Evolutionary conservation across 2,113 vertebrate species (phyloP).

Genomic region (Pseudorhombus dupliciocellatus): DNA sequence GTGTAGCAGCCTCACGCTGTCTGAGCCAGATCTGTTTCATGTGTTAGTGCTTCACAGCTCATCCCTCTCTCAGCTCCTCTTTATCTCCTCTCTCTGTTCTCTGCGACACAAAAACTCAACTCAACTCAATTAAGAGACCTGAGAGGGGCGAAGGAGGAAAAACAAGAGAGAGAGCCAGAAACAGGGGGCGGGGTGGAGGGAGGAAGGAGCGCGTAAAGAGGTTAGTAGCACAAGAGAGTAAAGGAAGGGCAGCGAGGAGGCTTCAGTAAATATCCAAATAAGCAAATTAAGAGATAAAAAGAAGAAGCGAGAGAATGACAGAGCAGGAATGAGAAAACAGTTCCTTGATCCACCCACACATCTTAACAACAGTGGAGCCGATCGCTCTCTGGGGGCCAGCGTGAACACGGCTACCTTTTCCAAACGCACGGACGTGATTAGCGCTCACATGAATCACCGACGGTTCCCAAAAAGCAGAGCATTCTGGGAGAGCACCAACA

Average conservation of each 20-base stretch:
- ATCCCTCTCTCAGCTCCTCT: slow-evolving; percentile 41
- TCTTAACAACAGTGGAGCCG: slow-evolving; percentile 10
- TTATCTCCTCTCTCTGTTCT: slow-evolving; percentile 55
- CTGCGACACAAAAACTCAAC: slow-evolving; percentile 28
- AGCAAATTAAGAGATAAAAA: slow-evolving; percentile 9
- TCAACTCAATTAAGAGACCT: slow-evolving; percentile 41
- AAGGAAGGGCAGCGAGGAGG: neutral
- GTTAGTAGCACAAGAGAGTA: slow-evolving; percentile 23
- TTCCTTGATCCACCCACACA: slow-evolving; percentile 54
- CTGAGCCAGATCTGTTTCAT: slow-evolving; percentile 24
- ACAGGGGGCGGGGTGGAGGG: neutral
- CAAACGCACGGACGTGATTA: slow-evolving; percentile 33
- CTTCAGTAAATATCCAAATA: slow-evolving; percentile 15
- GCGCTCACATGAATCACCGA: slow-evolving; percentile 6
- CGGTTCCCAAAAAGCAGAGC: neutral
- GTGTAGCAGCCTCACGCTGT: slow-evolving; percentile 5
- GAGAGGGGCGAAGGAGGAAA: slow-evolving; percentile 2
- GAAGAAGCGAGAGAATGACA: neutral
- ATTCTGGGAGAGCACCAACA: neutral
- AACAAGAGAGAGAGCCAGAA: slow-evolving; percentile 13
- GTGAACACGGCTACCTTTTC: slow-evolving; percentile 4
- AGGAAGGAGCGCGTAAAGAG: slow-evolving; percentile 8
- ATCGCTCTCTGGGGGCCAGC: slow-evolving; percentile 8
- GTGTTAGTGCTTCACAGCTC: slow-evolving; percentile 29
- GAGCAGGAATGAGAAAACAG: neutral